These are phyloP conservation scores for Drosophila pseudoananassae DNA, from an alignment of 1,140 invertebrate species.

Conservation along the genomic window DNA sequence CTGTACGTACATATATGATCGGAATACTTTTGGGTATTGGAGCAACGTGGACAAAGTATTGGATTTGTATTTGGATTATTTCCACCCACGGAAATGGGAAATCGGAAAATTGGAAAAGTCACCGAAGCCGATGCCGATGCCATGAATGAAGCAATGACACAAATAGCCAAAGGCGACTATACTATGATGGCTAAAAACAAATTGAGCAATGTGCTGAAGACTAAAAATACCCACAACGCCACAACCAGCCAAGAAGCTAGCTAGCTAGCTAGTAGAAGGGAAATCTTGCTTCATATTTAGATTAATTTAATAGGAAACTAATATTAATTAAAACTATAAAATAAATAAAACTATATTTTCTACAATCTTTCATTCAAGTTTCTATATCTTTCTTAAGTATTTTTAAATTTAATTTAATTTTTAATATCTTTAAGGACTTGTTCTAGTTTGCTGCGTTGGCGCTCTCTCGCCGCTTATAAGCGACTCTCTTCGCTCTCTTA, in stretches of 20 bases:
- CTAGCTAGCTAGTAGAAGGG: conserved; percentile 14
- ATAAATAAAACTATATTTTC: too few species aligned
- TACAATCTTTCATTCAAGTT: background rate
- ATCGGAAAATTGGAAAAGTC: conserved; percentile 44
- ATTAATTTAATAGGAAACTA: too few species aligned
- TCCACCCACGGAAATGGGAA: conserved; percentile 51
- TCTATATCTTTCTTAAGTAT: too few species aligned
- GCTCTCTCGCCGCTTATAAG: background rate
- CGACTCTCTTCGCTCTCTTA: conserved; percentile 35
- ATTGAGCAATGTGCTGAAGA: conserved; percentile 51
- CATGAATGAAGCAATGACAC: conserved; percentile 54
- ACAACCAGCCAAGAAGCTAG: conserved; percentile 21
- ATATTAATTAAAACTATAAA: too few species aligned
- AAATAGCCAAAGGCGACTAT: conserved; percentile 7
- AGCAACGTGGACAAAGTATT: conserved; percentile 44
- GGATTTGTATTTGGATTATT: conserved; percentile 11
- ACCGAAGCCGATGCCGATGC: too few species aligned
- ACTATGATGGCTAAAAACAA: conserved; percentile 23
- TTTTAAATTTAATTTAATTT: too few species aligned
- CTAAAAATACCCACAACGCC: conserved; percentile 53
- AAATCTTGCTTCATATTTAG: background rate
- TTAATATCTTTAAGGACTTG: conserved; percentile 9
- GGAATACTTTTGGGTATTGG: background rate
- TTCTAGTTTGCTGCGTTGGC: conserved; percentile 20
- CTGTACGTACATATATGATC: conserved; percentile 1